These are phyloP conservation scores for Glossophaga mutica DNA, from an alignment of 2,797 vertebrate genomes.

Conservation along the genomic window DNA sequence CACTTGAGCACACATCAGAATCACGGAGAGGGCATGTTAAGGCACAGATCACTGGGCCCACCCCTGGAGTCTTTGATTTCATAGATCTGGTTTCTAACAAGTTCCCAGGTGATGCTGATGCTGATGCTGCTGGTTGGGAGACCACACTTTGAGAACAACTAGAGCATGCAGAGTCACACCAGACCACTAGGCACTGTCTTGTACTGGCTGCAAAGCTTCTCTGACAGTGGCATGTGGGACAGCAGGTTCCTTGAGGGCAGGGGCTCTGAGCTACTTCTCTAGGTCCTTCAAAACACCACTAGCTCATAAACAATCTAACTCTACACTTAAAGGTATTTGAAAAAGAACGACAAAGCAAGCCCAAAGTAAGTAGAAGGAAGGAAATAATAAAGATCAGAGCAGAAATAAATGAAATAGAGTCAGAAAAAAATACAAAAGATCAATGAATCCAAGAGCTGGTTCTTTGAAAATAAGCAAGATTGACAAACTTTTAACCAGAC, in stretches of 20 bases:
- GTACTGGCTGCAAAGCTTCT: neutral
- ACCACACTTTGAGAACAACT: neutral
- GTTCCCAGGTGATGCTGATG: neutral
- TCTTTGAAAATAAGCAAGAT: neutral
- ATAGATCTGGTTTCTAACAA: neutral
- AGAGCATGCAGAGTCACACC: fast-evolving
- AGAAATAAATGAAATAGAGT: neutral
- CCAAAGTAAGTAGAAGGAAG: neutral
- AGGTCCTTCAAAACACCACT: neutral
- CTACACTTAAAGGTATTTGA: neutral
- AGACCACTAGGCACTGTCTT: neutral
- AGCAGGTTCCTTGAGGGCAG: neutral
- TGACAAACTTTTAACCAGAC: neutral
- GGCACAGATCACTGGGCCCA: neutral
- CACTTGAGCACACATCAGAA: neutral
- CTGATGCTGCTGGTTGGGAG: too few species aligned
- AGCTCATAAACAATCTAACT: neutral
- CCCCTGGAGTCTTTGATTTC: neutral
- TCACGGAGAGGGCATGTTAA: neutral
- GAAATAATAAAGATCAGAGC: neutral
- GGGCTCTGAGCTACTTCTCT: neutral
- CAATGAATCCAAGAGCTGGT: neutral
- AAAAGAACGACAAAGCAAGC: neutral
- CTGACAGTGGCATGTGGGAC: neutral
- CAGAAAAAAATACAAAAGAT: neutral